Percentiles rank a stretch among this genome's conserved stretches.
Conservation (phyloP, 2,113 vertebrate genomes). For the Phalacrocorax aristotelis region DNA sequence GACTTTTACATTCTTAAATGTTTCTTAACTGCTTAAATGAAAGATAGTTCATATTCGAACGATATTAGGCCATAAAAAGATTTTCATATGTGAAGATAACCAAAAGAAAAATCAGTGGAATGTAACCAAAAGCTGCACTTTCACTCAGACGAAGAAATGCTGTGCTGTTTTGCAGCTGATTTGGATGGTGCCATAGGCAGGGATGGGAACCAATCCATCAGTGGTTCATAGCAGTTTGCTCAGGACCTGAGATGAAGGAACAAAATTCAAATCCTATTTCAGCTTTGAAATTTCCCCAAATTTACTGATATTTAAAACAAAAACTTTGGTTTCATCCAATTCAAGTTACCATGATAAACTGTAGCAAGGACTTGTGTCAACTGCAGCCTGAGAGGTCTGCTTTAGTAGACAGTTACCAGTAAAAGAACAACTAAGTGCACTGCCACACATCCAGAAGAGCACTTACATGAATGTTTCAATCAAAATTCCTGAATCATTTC, state of each 20-base stretch:
- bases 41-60: neutral
- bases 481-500: neutral
- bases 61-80: neutral
- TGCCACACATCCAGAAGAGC: neutral
- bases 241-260: neutral
- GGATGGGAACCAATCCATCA: neutral
- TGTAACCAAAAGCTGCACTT: neutral
- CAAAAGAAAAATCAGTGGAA: neutral
- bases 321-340: rapidly evolving
- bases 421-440: neutral
- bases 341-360: neutral
- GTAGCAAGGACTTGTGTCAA: neutral
- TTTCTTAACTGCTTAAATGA: neutral
- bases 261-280: neutral
- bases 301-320: neutral
- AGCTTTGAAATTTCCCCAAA: neutral
- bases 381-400: neutral
- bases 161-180: neutral
- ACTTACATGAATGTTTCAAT: neutral
- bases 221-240: neutral
- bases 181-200: neutral
- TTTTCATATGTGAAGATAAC: neutral
- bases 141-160: rapidly evolving
- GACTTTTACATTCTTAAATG: neutral
- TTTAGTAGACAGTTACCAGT: neutral